These are phyloP conservation scores for Porphyrio hochstetteri DNA, from an alignment of 2,113 vertebrate species.

Conservation along the genomic window DNA sequence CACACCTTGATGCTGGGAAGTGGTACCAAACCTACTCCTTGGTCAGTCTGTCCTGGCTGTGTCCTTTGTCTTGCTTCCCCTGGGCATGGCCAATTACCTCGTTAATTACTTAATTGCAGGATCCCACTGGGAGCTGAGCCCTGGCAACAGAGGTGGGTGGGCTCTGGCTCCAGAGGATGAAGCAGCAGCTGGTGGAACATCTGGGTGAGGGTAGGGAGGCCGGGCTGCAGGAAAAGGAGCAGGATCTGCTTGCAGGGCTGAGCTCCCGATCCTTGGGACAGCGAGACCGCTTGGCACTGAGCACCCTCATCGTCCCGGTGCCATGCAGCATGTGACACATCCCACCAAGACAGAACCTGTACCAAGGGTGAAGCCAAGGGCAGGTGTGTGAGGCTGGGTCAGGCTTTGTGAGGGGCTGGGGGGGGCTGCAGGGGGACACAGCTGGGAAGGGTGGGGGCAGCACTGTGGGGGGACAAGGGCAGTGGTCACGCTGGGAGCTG, in stretches of 20 bases:
- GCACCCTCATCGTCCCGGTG: background rate
- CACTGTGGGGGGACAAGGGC: background rate
- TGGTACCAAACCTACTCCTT: background rate
- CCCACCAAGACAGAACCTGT: rapidly evolving
- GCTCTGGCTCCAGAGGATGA: background rate
- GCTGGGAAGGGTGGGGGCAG: background rate
- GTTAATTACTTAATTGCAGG: background rate
- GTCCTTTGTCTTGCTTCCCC: background rate
- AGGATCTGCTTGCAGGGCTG: background rate
- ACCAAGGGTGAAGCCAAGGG: background rate
- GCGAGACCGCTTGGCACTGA: rapidly evolving
- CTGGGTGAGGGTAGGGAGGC: background rate
- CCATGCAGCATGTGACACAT: rapidly evolving
- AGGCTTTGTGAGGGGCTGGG: background rate
- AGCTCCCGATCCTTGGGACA: rapidly evolving
- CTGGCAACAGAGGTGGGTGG: rapidly evolving
- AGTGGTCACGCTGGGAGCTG: background rate
- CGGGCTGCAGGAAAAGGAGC: rapidly evolving
- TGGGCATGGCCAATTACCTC: background rate
- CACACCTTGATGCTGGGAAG: rapidly evolving
- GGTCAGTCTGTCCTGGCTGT: background rate
- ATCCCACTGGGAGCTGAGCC: rapidly evolving
- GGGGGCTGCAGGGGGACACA: background rate
- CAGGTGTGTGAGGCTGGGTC: rapidly evolving
- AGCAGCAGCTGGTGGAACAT: background rate